These are phyloP conservation scores for Lagopus leucura DNA, from an alignment of 2,113 vertebrate species.

Conservation along the genomic window DNA sequence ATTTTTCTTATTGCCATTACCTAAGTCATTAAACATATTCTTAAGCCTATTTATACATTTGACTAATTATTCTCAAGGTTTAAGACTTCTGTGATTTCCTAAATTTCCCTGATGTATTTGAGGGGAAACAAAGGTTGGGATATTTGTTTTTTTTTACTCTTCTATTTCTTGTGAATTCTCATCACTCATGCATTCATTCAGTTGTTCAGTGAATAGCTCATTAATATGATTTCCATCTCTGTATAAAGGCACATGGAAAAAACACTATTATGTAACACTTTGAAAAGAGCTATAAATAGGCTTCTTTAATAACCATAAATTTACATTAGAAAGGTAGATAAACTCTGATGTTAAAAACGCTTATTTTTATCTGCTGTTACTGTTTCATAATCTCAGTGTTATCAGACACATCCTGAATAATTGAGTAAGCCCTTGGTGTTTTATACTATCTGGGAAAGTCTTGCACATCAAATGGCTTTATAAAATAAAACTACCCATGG, in stretches of 20 bases:
- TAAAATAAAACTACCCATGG: accelerated
- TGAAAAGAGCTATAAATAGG: constrained; percentile 43
- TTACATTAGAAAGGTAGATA: constrained; percentile 62
- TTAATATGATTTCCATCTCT: constrained; percentile 1
- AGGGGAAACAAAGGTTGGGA: constrained; percentile 7
- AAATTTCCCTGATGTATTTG: not conserved
- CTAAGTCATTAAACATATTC: not conserved
- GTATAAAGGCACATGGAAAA: constrained; percentile 9
- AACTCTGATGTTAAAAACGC: constrained; percentile 32
- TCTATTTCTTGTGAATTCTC: not conserved
- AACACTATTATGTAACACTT: constrained; percentile 20
- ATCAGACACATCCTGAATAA: constrained; percentile 21
- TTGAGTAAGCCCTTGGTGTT: constrained; percentile 2
- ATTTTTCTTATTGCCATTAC: not conserved
- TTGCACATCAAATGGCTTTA: constrained; percentile 18
- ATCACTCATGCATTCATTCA: constrained; percentile 10
- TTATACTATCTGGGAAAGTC: constrained; percentile 12
- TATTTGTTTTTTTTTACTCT: constrained; percentile 15
- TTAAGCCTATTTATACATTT: not conserved
- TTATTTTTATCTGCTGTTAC: constrained; percentile 57
- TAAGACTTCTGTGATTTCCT: not conserved
- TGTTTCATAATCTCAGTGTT: not conserved
- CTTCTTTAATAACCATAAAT: constrained; percentile 28
- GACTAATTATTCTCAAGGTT: not conserved
- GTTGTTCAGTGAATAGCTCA: constrained; percentile 3